A percentile compares a stretch with the other conserved stretches of the same genome.
phyloP scores from a whole-genome alignment of 1,140 invertebrate genomes.

The Brachionus angularis region DNA sequence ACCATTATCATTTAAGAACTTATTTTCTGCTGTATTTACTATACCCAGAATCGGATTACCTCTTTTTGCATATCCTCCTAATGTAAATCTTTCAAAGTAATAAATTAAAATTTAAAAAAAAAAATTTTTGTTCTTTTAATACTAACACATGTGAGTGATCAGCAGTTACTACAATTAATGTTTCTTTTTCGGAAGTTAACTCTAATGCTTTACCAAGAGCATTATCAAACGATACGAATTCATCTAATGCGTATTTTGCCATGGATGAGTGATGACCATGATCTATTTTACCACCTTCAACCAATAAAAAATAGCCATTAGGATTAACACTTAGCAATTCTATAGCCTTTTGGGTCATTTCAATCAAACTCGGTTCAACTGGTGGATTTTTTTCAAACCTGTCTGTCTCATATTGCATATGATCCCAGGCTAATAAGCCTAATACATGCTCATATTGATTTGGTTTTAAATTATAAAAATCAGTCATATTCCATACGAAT shows the following conservation, averaged over 20 bases:
- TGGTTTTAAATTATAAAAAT: constrained; percentile 8
- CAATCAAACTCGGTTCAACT: constrained; percentile 65
- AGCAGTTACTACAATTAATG: constrained; percentile 80
- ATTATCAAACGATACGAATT: constrained; percentile 72
- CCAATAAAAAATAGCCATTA: constrained; percentile 80
- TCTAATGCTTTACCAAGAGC: constrained; percentile 54
- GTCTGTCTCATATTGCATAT: constrained; percentile 70
- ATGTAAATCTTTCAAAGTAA: constrained; percentile 47
- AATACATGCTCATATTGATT: constrained; percentile 36
- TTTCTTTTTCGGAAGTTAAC: constrained; percentile 60
- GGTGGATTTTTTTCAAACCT: constrained; percentile 51
- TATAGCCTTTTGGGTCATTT: constrained; percentile 82
- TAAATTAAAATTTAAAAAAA: background rate
- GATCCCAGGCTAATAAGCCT: constrained; percentile 62
- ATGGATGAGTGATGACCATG: constrained; percentile 76
- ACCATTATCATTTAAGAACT: background rate
- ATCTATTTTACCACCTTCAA: constrained; percentile 81
- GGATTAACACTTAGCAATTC: constrained; percentile 72
- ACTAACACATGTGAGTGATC: constrained; percentile 67
- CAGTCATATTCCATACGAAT: background rate
- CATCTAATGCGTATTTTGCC: constrained; percentile 72
- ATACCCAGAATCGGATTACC: constrained; percentile 48
- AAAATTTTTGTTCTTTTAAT: background rate
- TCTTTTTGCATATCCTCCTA: constrained; percentile 45
- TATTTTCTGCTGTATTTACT: constrained; percentile 1